These are phyloP conservation scores for Lophotriccus pileatus DNA, from an alignment of 2,797 vertebrate species.

Conservation along the genomic window DNA sequence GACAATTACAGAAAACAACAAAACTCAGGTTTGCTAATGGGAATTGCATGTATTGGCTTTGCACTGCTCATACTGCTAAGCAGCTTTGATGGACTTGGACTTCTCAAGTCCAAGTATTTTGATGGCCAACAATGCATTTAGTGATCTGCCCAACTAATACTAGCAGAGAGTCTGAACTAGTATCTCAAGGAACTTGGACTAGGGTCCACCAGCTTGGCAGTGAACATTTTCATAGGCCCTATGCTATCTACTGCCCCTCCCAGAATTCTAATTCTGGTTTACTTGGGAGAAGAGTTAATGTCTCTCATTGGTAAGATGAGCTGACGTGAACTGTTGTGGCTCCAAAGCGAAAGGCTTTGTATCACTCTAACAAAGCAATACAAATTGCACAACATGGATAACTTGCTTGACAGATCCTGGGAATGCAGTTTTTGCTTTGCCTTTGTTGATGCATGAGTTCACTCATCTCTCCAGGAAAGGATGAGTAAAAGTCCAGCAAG, in stretches of 20 bases:
- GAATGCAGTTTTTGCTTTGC: background rate
- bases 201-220: background rate
- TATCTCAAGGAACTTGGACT: background rate
- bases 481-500: background rate
- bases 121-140: background rate
- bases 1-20: fast-evolving
- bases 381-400: background rate
- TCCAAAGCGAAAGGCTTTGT: background rate
- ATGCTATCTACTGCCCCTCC: background rate
- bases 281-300: background rate
- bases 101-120: background rate
- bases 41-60: background rate
- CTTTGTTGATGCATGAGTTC: background rate
- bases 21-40: background rate
- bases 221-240: background rate
- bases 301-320: background rate
- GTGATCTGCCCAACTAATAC: background rate
- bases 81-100: background rate
- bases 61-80: background rate
- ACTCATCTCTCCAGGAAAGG: fast-evolving
- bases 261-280: background rate
- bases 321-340: fast-evolving
- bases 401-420: background rate
- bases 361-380: background rate
- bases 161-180: background rate